Percentiles rank a stretch among this genome's conserved stretches.
These are phyloP conservation scores for Chelonia mydas DNA, from an alignment of 2,797 vertebrate genomes.

Conservation along the genomic window DNA sequence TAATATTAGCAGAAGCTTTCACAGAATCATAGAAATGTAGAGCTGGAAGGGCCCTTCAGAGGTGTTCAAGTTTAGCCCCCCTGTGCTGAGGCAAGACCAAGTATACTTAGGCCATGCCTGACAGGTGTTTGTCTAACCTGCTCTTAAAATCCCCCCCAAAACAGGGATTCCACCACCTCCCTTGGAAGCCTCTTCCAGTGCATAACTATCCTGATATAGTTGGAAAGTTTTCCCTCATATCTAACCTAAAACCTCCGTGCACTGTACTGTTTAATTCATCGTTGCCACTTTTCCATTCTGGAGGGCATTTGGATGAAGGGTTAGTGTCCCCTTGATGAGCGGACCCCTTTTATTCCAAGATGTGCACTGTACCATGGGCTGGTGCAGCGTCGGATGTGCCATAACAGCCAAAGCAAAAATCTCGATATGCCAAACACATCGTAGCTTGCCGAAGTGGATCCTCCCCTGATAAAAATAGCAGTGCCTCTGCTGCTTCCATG, in stretches of 20 bases:
- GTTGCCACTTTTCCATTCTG: background rate
- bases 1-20: background rate
- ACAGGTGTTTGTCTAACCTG: background rate
- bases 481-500: background rate
- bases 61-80: background rate
- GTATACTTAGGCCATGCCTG: background rate
- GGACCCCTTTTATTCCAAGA: background rate
- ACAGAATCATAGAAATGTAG: background rate
- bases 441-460: background rate
- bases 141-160: background rate
- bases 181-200: too few species aligned
- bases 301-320: background rate
- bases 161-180: background rate
- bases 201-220: background rate
- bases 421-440: background rate
- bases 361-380: accelerated
- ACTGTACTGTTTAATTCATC: background rate
- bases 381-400: background rate
- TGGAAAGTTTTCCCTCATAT: background rate
- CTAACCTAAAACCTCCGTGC: background rate
- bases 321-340: background rate
- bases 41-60: background rate
- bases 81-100: background rate
- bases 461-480: constrained; percentile 44
- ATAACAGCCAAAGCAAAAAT: background rate